Percentiles rank a stretch among this genome's conserved stretches.
These are phyloP conservation scores for Geotrypetes seraphini DNA, from an alignment of 2,797 vertebrate species.

Conservation along the genomic window DNA sequence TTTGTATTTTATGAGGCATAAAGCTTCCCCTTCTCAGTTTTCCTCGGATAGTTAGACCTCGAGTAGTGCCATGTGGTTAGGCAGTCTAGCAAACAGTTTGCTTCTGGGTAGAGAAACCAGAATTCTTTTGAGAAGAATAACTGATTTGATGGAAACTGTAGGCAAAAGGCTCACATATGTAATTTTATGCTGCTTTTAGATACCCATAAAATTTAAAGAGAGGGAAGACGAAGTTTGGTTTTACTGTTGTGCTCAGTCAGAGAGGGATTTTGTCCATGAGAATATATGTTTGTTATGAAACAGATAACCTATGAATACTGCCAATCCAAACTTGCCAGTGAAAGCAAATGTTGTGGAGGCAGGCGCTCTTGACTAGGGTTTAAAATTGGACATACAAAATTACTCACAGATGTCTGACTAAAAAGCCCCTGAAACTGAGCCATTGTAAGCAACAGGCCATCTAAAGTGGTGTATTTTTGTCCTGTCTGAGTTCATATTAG, in stretches of 20 bases:
- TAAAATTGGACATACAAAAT: slow-evolving; percentile 69
- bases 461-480: slow-evolving; percentile 76
- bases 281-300: slow-evolving; percentile 45
- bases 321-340: slow-evolving; percentile 47
- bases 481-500: slow-evolving; percentile 79
- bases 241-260: slow-evolving; percentile 36
- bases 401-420: slow-evolving; percentile 88
- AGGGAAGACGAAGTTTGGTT: slow-evolving; percentile 18
- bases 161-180: neutral
- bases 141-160: slow-evolving; percentile 4
- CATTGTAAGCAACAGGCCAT: slow-evolving; percentile 83
- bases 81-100: too few relatives aligned
- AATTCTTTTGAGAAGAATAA: slow-evolving; percentile 2
- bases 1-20: too few relatives aligned
- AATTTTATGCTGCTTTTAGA: neutral
- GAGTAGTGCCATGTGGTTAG: too few relatives aligned
- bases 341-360: slow-evolving; percentile 64
- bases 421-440: slow-evolving; percentile 70
- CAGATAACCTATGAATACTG: slow-evolving; percentile 40
- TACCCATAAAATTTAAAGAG: slow-evolving; percentile 7
- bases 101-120: slow-evolving; percentile 8
- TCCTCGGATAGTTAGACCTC: too few relatives aligned
- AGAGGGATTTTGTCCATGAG: slow-evolving; percentile 31
- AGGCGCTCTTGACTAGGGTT: slow-evolving; percentile 71
- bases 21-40: too few relatives aligned